Conservation (phyloP, 2,797 vertebrate genomes). For the Cyclura pinguis region DNA sequence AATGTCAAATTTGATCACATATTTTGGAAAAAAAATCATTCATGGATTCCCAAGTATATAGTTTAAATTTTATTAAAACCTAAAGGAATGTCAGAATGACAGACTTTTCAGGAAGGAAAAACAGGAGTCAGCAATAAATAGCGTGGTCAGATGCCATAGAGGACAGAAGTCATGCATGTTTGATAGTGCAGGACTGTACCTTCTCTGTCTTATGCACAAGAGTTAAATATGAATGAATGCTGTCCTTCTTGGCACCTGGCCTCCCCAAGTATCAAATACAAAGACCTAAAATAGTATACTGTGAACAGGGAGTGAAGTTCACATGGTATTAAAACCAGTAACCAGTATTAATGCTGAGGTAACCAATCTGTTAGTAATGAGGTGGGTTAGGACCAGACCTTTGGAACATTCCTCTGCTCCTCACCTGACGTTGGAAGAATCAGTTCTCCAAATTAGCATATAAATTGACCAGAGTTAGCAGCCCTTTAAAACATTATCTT, state of each 20-base stretch:
- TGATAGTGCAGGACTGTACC: not conserved
- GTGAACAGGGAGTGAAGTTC: conserved; percentile 61
- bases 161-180: not conserved
- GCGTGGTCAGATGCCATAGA: not conserved
- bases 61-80: not conserved
- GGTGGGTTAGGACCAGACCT: conserved; percentile 72
- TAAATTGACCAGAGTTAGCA: conserved; percentile 76
- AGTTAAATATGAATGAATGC: not conserved
- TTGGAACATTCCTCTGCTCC: conserved; percentile 82
- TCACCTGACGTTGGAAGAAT: conserved; percentile 75
- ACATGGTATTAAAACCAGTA: conserved; percentile 60
- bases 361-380: conserved; percentile 68
- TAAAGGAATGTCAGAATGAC: conserved; percentile 20
- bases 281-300: conserved; percentile 66
- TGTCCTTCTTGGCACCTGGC: not conserved
- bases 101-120: conserved; percentile 38
- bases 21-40: not conserved
- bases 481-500: conserved; percentile 57
- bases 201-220: not conserved
- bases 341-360: conserved; percentile 60
- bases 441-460: conserved; percentile 79
- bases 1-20: not conserved
- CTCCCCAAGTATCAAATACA: conserved; percentile 44
- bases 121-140: conserved; percentile 44
- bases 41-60: not conserved